A percentile compares a stretch with the other conserved stretches of the same genome.
Evolutionary conservation across 1,140 invertebrate genomes (phyloP).

Genomic region (Stegodyphus mimosarum): DNA sequence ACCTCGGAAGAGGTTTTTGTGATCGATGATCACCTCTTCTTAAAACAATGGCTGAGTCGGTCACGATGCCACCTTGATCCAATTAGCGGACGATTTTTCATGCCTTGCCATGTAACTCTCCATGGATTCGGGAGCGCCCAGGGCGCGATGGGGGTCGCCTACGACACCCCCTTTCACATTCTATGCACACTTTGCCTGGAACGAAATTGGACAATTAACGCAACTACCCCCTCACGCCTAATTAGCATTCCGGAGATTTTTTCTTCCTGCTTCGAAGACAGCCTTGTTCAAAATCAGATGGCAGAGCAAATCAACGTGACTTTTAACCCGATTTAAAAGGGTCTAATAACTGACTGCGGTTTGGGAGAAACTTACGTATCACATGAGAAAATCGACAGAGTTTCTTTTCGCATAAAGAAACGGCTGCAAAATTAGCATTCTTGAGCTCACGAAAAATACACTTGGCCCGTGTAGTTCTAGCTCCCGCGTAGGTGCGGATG

Average conservation of each 20-base stretch:
- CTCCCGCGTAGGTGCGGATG: too few species aligned
- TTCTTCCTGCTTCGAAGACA: not conserved
- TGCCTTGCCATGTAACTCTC: not conserved
- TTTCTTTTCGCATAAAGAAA: too few species aligned
- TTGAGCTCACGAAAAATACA: too few species aligned
- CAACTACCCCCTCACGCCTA: not conserved
- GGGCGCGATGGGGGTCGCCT: too few species aligned
- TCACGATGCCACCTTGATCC: slow-evolving; percentile 43
- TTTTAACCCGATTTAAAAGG: too few species aligned
- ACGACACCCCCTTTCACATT: too few species aligned
- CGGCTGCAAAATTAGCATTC: too few species aligned
- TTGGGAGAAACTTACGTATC: not conserved
- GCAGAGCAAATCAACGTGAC: not conserved
- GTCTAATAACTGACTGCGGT: not conserved
- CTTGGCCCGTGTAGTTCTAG: too few species aligned
- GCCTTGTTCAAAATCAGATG: not conserved
- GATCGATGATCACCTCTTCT: slow-evolving; percentile 30
- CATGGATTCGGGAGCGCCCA: not conserved
- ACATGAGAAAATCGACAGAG: too few species aligned
- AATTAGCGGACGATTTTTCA: slow-evolving; percentile 17
- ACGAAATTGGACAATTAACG: too few species aligned
- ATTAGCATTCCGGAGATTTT: not conserved
- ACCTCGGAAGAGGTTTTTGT: slow-evolving; percentile 2
- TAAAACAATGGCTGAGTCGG: slow-evolving; percentile 31
- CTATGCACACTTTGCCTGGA: too few species aligned